These are phyloP conservation scores for Jaculus jaculus DNA, from an alignment of 2,113 vertebrate species.

Conservation along the genomic window DNA sequence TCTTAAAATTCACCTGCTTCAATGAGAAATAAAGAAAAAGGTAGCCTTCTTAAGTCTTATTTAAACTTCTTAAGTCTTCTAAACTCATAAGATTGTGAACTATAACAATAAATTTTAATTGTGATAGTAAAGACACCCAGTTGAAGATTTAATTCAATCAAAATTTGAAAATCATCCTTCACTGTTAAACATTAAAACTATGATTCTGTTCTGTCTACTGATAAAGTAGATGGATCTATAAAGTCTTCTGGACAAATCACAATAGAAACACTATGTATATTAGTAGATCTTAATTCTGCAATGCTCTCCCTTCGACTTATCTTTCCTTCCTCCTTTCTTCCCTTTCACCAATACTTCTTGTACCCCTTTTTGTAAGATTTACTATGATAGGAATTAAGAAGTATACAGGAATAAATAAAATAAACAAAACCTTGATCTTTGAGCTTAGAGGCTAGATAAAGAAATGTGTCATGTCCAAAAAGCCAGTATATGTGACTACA, in stretches of 20 bases:
- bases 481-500: neutral
- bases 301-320: neutral
- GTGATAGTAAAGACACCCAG: neutral
- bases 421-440: neutral
- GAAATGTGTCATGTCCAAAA: neutral
- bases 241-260: neutral
- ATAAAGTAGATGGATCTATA: neutral
- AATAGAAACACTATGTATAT: neutral
- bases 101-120: neutral
- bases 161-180: neutral
- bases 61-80: no score
- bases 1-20: slow-evolving; percentile 18
- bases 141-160: neutral
- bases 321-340: neutral
- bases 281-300: neutral
- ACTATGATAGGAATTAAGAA: neutral
- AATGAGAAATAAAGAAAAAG: slow-evolving; percentile 2
- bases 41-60: neutral
- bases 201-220: neutral
- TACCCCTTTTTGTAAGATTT: neutral
- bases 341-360: neutral
- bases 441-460: neutral
- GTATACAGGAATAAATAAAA: no score
- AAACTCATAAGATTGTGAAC: no score
- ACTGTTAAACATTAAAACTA: neutral